Evolutionary conservation across 2,888 invertebrate species (phyloP), one percentile per base, ranked within the genome.

Genomic region (Catocala sponsa): DNA sequence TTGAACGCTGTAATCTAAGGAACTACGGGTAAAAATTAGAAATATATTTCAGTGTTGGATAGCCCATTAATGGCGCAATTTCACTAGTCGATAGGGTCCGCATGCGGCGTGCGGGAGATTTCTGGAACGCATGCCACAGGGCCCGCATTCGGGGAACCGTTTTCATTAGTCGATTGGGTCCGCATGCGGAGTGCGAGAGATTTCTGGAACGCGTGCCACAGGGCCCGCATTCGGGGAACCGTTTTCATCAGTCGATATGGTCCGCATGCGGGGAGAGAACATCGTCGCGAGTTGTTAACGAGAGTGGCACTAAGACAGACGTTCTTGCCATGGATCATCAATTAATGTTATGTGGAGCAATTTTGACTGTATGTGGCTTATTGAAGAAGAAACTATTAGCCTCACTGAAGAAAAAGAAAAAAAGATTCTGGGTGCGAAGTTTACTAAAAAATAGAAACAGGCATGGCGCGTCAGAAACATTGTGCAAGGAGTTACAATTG

Each of bases 211-310:
- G 46, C 46, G 13, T 47, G 46, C 13, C 46, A 47, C 13, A 47
- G 46, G 46, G 46, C 46, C 46, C 12, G 46, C 46, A 47, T 47
- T 13, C 46, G 46, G 44, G 7, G 25, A 44, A 44, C 44, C 44
- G 44, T 44, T 44, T 44, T 44, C 44, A 44, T 25, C 25, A 25
- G 25, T 25, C 25, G 25, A 25, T 25, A 25, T 25, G 25, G 25
- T 25, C 25, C 25, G 25, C 25, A 25, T 25, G 25, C 25, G 25
- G 25, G 25, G 25, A 25, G 25, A 25, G 25, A 25, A 25, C 25
- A 25, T 25, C 25, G 25, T 25, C 25, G 25, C 25, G 25, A 25
- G 25, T 25, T 25, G 25, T 25, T 25, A 25, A 25, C 25, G 25
- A 25, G 25, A 25, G 25, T 25, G 25, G 25, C 25, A 25, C 25